Evolutionary conservation across 2,888 invertebrate species (phyloP), one percentile per base, ranked within the genome.

Genomic region (Torymus texanus): DNA sequence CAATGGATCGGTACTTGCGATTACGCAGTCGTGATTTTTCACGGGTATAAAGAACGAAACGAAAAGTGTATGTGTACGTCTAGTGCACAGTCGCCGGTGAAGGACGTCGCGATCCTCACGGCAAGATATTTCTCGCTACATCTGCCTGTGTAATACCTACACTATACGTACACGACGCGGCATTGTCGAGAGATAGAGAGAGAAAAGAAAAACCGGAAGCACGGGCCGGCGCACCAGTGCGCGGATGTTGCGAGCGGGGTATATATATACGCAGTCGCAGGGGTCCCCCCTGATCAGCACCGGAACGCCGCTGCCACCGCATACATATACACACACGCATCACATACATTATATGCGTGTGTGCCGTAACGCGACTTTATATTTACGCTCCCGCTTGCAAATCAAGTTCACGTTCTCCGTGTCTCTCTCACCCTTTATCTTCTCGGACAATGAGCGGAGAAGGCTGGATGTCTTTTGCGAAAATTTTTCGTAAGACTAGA

Each of bases 241-340:
- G 88, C 87, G 88, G 87, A 88, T 88, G 86, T 89, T 88, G 86
- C 86, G 85, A 86, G 84, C 84, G 83, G 81, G 82, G 84, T 84
- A 85, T 83, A 59, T 63, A 62, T 63, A 68, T 59, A 53, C 41
- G 61, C 53, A 68, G 55, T 16, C 16, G n/a, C 16, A 61, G 24
- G 41, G 59, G 84, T 50, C 73, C 83, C 85, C 81, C 81, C 84
- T 67, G 79, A 83, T 78, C 80, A 84, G 83, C 81, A 81, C 85
- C 86, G 85, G 85, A 87, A 87, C 86, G 86, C 83, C 81, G 53
- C 75, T 56, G 21, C 61, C 66, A 18, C 41, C 50, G 18, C 41
- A 18, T 29, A 2, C 14, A 8, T 8, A 41, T 4, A 29, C 29
- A 29, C 4, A 29, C 29, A 29, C 29, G 29, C 29, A 29, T 5